Conservation (phyloP, 2,888 invertebrate genomes). For the Nymphalis c-album region DNA sequence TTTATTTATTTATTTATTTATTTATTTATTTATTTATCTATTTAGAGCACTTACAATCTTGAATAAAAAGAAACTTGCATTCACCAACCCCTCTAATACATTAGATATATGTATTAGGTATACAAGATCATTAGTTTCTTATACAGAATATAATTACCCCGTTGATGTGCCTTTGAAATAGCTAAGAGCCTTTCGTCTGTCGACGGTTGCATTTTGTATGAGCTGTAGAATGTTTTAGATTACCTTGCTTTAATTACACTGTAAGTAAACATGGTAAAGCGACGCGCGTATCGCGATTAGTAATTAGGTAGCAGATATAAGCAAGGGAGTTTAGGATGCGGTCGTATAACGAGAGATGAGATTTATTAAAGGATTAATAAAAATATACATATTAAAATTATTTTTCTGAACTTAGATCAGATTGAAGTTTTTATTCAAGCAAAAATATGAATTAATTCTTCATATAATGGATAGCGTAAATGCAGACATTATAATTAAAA, state of each 20-base stretch:
- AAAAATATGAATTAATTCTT: no score
- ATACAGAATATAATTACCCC: slow-evolving; percentile 36
- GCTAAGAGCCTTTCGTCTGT: slow-evolving; percentile 46
- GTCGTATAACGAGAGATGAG: not conserved
- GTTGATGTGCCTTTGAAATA: slow-evolving; percentile 44
- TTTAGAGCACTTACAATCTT: not conserved
- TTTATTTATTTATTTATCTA: not conserved
- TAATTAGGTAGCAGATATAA: slow-evolving; percentile 62
- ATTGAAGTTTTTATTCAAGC: no score
- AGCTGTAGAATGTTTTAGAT: slow-evolving; percentile 68
- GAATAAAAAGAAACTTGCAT: not conserved
- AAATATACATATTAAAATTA: not conserved
- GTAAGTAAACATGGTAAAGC: slow-evolving; percentile 61
- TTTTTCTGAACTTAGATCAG: no score
- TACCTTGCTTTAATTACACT: slow-evolving; percentile 76
- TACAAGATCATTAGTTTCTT: slow-evolving; percentile 16
- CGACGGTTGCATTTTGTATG: slow-evolving; percentile 73
- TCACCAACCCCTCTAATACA: not conserved
- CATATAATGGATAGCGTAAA: no score
- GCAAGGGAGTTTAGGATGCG: slow-evolving; percentile 36
- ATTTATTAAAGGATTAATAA: not conserved
- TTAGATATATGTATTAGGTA: not conserved
- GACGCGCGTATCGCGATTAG: slow-evolving; percentile 71
- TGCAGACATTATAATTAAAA: no score
- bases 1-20: no score